A percentile compares a stretch with the other conserved stretches of the same genome.
Conservation (phyloP, 1,140 invertebrate genomes). For the Lerema accius region DNA sequence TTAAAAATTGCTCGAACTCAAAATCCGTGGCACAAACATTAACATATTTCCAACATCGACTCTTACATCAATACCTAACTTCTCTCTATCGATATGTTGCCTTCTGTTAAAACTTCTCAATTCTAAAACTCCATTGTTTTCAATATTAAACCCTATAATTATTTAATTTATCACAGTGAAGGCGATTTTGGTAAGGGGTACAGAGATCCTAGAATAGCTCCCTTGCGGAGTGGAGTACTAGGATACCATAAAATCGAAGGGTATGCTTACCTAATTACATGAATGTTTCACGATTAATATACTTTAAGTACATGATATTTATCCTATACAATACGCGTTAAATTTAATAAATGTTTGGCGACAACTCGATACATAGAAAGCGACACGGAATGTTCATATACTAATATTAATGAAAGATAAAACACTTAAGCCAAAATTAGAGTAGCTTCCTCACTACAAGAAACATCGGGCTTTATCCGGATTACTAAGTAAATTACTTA, state of each 20-base stretch:
- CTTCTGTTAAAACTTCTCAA: constrained; percentile 5
- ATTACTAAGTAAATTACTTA: constrained; percentile 2
- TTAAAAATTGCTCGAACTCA: too few relatives aligned
- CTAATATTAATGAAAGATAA: constrained; percentile 17
- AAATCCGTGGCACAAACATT: too few relatives aligned
- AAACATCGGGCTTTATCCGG: background rate
- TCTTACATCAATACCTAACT: constrained; percentile 15
- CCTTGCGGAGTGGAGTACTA: constrained; percentile 13
- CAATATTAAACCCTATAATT: constrained; percentile 21
- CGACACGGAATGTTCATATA: constrained; percentile 60
- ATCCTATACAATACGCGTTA: constrained; percentile 48
- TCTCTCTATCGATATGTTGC: constrained; percentile 4
- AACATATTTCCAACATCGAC: constrained; percentile 2
- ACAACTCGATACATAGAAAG: constrained; percentile 49
- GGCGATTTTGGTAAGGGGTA: constrained; percentile 55
- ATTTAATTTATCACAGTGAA: constrained; percentile 68
- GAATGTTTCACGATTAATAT: constrained; percentile 21
- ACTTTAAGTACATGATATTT: constrained; percentile 27
- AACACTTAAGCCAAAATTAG: constrained; percentile 9
- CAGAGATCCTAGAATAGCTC: constrained; percentile 34
- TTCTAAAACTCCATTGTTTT: constrained; percentile 12
- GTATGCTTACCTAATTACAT: constrained; percentile 23
- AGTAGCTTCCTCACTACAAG: background rate
- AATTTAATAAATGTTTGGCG: constrained; percentile 47
- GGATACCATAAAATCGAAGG: constrained; percentile 19